Evolutionary conservation across 2,113 vertebrate species (phyloP), one percentile per base, ranked within the genome.

Genomic region (Gambusia holbrooki): DNA sequence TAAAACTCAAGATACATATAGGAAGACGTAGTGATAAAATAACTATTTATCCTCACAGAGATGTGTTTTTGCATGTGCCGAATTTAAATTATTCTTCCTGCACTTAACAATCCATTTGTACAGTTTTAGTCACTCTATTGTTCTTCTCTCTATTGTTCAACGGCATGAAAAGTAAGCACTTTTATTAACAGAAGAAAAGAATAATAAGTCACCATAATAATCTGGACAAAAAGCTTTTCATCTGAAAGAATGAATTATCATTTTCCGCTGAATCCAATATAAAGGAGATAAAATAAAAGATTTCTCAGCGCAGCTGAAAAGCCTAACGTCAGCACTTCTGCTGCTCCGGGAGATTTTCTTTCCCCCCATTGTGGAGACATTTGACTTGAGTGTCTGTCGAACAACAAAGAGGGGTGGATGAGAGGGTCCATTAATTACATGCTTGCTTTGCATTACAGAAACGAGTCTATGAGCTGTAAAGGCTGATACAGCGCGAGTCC

Each of bases 351-450:
- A 91, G 80, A 79, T 88, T 90, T 88, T 81, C 87, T 84, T 84
- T 88, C 78, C 88, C 76, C 83, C 86, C 84, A 83, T 91, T 90
- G 90, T 90, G 87, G 92, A 92, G 91, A 91, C 89, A 87, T 93
- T 91, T 92, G 89, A 93, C 91, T 93, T 84, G 89, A 92, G 90
- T 90, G 91, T 91, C 90, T 93, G 90, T 90, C 67, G 87, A 90
- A 92, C 91, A 92, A 93, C 94, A 91, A 92, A 93, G 92, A 89
- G 89, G 88, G 89, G 74, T 85, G 87, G 86, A 82, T 90, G 87
- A 92, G 89, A 91, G 90, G 83, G 74, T 91, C 90, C 92, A 92
- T 93, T 92, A 93, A 92, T 93, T 91, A 93, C 90, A 91, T 90
- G 91, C 92, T 93, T 92, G 88, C 92, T 92, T 93, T 92, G 91